A percentile compares a stretch with the other conserved stretches of the same genome.
Evolutionary conservation across 2,797 vertebrate species (phyloP).

Genomic region (Sandelia bainsii): DNA sequence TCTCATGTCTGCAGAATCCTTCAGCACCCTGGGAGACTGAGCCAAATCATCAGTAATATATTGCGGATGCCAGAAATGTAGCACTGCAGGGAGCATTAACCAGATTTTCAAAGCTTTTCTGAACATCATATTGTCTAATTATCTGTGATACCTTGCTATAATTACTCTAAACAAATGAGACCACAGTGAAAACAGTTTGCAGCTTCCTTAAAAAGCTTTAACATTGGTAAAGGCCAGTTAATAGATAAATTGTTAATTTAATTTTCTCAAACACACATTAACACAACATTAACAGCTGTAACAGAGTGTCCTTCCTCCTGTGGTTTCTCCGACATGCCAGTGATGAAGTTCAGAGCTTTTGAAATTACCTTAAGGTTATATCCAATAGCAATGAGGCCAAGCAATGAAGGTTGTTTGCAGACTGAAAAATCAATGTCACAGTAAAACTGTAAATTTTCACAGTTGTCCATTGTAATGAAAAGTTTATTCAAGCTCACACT

Average conservation of each 20-base stretch:
- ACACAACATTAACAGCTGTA: neutral
- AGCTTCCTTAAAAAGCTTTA: constrained; percentile 11
- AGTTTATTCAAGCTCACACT: neutral
- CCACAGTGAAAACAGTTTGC: constrained; percentile 1
- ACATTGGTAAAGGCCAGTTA: neutral
- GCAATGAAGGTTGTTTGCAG: constrained; percentile 5
- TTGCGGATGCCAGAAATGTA: constrained; percentile 35
- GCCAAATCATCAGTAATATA: constrained; percentile 49
- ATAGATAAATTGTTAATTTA: neutral
- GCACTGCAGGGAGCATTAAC: constrained; percentile 31
- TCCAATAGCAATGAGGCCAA: constrained; percentile 1
- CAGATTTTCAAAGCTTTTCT: constrained; percentile 31
- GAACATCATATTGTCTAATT: constrained; percentile 42
- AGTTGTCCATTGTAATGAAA: neutral
- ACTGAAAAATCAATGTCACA: constrained; percentile 4
- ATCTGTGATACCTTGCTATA: constrained; percentile 39
- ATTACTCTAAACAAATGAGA: constrained; percentile 45
- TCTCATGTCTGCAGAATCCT: constrained; percentile 19
- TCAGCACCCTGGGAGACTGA: constrained; percentile 6
- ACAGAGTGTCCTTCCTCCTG: neutral
- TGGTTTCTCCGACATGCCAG: neutral
- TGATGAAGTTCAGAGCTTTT: neutral
- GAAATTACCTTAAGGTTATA: constrained; percentile 20
- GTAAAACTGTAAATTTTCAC: neutral
- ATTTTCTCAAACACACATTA: neutral